Conservation (phyloP, 2,888 invertebrate genomes). For the Macaria notata region DNA sequence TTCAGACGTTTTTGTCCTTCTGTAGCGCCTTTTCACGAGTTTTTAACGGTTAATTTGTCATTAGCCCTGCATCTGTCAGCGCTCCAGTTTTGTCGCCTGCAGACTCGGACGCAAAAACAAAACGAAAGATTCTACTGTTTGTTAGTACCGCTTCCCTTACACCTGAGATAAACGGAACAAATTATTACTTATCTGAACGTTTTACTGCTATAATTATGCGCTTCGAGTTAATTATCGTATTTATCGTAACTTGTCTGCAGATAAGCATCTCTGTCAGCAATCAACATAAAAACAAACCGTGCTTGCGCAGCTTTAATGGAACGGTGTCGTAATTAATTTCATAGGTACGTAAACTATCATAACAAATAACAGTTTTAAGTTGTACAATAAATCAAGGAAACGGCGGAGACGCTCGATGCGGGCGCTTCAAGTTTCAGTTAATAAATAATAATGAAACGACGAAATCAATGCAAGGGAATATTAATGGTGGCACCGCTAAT, state of each 20-base stretch:
- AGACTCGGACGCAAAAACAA: conserved; percentile 48
- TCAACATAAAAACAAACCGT: conserved; percentile 31
- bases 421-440: conserved; percentile 36
- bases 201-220: conserved; percentile 22
- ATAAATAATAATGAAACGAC: conserved; percentile 49
- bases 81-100: conserved; percentile 51
- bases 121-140: conserved; percentile 35
- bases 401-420: conserved; percentile 24
- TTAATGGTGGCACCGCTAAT: conserved; percentile 63
- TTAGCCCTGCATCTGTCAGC: conserved; percentile 72
- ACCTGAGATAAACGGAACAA: conserved; percentile 23
- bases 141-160: conserved; percentile 36
- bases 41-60: conserved; percentile 75
- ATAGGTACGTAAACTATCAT: conserved; percentile 32
- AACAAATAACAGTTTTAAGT: conserved; percentile 38
- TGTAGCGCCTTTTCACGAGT: conserved; percentile 58
- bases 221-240: conserved; percentile 31
- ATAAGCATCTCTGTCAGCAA: conserved; percentile 27
- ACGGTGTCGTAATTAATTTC: conserved; percentile 36
- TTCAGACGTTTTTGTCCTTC: conserved; percentile 49
- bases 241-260: conserved; percentile 22
- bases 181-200: conserved; percentile 1
- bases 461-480: conserved; percentile 55
- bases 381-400: conserved; percentile 36
- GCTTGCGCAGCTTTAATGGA: conserved; percentile 27